Evolutionary conservation across 2,797 vertebrate species (phyloP), one percentile per base, ranked within the genome.

Genomic region (Furcifer pardalis): DNA sequence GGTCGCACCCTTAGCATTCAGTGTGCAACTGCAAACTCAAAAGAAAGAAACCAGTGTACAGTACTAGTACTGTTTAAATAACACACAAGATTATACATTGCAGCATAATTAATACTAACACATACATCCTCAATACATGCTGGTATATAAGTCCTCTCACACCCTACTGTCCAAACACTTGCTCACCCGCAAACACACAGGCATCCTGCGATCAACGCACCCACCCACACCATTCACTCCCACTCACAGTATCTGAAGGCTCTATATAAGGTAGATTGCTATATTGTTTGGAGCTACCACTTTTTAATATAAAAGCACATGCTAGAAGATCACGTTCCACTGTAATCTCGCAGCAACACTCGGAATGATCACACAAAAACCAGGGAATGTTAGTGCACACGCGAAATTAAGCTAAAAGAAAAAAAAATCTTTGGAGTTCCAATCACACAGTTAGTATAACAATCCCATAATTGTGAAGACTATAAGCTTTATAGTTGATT

Each of bases 31-130:
- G 95, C 96, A 94, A 86, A 94, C 94, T 94, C 93, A 96, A 96
- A n/a, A 93, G 94, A 91, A 94, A 94, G 89, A 92, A 97, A 96
- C 95, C 96, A 97, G 97, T 97, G 96, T 96, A 96, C 94, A 97
- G 97, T 97, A 97, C 96, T 97, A 96, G 95, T 96, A 97, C 96
- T 96, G 97, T 96, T 97, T 97, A 97, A 98, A 97, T 98, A 97
- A 97, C 96, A 97, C 95, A 97, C 91, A 95, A 96, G 95, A 95
- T 92, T 93, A 96, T 96, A 96, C 94, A 95, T 91, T 96, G 96
- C 96, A 96, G 96, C 96, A 95, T 96, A 95, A 95, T 96, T 95
- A 94, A 95, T 94, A 96, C 94, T 95, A 95, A 96, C 93, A 94
- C 95, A 95, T 81, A 94, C 92, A 52, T 95, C 94, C 96, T 96